A percentile compares a stretch with the other conserved stretches of the same genome.
These are phyloP conservation scores for Macaria liturata DNA, from an alignment of 2,888 invertebrate genomes.

Conservation along the genomic window DNA sequence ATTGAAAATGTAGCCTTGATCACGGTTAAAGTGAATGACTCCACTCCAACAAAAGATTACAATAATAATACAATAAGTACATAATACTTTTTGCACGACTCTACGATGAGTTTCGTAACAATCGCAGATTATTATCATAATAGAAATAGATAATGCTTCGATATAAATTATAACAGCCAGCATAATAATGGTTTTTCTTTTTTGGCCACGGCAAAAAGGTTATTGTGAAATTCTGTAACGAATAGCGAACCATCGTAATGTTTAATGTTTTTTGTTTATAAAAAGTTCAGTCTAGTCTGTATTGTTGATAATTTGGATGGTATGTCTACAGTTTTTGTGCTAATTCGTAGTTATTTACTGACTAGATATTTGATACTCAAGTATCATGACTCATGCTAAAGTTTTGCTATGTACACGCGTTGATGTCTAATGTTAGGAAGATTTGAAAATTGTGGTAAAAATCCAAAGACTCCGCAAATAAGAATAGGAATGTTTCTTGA, in stretches of 20 bases:
- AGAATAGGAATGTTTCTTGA: no score
- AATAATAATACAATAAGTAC: slow-evolving; percentile 36
- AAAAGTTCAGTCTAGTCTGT: slow-evolving; percentile 2
- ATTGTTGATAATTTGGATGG: slow-evolving; percentile 6
- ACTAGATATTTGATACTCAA: no score
- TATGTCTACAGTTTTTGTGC: neutral
- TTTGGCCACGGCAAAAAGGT: slow-evolving; percentile 18
- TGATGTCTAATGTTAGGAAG: no score
- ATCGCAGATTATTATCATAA: slow-evolving; percentile 26
- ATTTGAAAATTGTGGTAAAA: no score
- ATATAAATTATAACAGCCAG: slow-evolving; percentile 12
- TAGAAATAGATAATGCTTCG: slow-evolving; percentile 15
- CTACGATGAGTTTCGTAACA: slow-evolving; percentile 40
- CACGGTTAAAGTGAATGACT: slow-evolving; percentile 48
- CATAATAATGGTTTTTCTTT: slow-evolving; percentile 11
- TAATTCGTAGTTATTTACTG: neutral
- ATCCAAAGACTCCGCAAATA: no score
- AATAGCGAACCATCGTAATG: slow-evolving; percentile 12
- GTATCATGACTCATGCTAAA: no score
- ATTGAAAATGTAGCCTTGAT: slow-evolving; percentile 43
- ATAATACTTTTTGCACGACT: slow-evolving; percentile 42
- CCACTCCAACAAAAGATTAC: slow-evolving; percentile 32
- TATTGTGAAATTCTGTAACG: slow-evolving; percentile 18
- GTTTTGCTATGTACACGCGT: no score
- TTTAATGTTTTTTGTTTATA: slow-evolving; percentile 6